Percentiles rank a stretch among this genome's conserved stretches.
Evolutionary conservation across 2,888 invertebrate species (phyloP).

Genomic region (Himalopsyche kuldschensis): DNA sequence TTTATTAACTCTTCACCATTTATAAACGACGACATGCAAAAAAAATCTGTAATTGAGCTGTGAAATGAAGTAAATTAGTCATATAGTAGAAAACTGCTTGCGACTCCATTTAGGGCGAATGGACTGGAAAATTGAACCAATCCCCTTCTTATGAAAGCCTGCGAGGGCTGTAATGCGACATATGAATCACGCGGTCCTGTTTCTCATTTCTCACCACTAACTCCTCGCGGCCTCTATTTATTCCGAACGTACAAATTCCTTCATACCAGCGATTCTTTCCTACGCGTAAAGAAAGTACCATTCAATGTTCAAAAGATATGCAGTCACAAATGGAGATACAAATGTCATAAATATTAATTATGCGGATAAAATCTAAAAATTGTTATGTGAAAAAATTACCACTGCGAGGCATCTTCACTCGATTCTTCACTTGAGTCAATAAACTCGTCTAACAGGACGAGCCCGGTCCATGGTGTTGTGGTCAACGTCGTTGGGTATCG

Average conservation of each 20-base stretch:
- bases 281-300: too few species aligned
- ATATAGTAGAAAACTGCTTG: slow-evolving; percentile 18
- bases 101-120: slow-evolving; percentile 37
- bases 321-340: too few species aligned
- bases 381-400: too few species aligned
- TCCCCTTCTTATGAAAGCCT: slow-evolving; percentile 5
- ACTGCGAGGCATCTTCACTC: too few species aligned
- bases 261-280: neutral
- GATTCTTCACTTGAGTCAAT: too few species aligned
- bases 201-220: slow-evolving; percentile 31
- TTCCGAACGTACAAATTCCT: neutral
- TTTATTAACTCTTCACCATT: slow-evolving; percentile 6
- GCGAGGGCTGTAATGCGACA: slow-evolving; percentile 24
- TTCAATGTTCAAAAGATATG: too few species aligned
- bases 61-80: slow-evolving; percentile 38
- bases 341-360: too few species aligned
- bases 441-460: too few species aligned
- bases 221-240: slow-evolving; percentile 3
- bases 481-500: too few species aligned
- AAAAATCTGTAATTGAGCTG: slow-evolving; percentile 35
- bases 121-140: slow-evolving; percentile 39
- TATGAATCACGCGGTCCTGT: slow-evolving; percentile 33
- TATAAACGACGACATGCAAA: neutral
- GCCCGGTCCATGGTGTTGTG: too few species aligned
- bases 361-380: too few species aligned